phyloP scores from a whole-genome alignment of 2,888 invertebrate species.

The Diarsia dahlii region DNA sequence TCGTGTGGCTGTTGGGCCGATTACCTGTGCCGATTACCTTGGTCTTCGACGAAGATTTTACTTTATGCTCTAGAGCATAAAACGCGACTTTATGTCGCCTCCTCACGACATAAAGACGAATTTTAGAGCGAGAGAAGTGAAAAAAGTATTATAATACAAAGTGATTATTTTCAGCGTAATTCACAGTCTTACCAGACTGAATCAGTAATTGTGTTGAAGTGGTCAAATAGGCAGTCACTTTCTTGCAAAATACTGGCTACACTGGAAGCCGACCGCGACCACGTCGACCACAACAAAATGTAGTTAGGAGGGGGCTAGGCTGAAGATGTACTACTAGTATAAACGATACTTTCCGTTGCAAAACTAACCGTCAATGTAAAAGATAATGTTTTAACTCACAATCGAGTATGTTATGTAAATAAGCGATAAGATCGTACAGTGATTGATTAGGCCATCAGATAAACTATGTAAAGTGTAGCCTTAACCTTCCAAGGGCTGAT shows the following conservation, averaged over 20 bases:
- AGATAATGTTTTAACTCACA: background rate
- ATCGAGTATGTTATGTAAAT: background rate
- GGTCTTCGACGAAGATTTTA: too few relatives aligned
- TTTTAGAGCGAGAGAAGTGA: too few relatives aligned
- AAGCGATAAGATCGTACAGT: background rate
- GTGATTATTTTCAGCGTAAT: background rate
- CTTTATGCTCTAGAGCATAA: too few relatives aligned
- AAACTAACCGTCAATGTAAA: background rate
- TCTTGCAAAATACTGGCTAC: background rate
- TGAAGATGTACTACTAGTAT: background rate
- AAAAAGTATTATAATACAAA: background rate
- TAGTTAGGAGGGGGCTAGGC: background rate
- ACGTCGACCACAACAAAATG: too few relatives aligned
- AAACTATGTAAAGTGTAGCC: background rate
- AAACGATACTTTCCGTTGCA: background rate
- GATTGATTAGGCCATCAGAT: background rate
- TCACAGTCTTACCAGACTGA: background rate
- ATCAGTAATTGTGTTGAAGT: background rate
- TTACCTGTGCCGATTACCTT: too few relatives aligned
- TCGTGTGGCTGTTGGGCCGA: too few relatives aligned
- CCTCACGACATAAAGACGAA: too few relatives aligned
- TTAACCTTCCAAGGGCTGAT: conserved; percentile 6
- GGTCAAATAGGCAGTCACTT: background rate
- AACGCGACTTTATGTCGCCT: too few relatives aligned
- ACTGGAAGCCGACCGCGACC: too few relatives aligned